These are phyloP conservation scores for Nannoperca obscura DNA, from an alignment of 2,797 vertebrate species.

Conservation along the genomic window DNA sequence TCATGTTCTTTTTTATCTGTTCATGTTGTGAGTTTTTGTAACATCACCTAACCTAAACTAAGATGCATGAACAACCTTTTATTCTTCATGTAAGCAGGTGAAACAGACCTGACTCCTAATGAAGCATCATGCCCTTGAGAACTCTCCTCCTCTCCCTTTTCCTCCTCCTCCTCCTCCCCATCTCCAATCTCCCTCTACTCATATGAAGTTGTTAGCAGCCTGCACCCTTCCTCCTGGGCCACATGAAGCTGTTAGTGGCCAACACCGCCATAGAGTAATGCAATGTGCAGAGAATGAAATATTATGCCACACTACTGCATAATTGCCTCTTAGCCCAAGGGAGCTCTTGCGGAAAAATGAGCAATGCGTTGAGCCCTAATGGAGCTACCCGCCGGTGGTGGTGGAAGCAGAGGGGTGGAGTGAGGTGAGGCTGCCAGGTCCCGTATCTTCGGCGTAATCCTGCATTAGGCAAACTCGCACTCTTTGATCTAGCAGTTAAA, in stretches of 20 bases:
- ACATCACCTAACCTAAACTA: slow-evolving; percentile 34
- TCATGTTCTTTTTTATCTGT: neutral
- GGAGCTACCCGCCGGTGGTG: slow-evolving; percentile 69
- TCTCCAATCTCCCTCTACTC: slow-evolving; percentile 50
- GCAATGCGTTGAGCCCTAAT: slow-evolving; percentile 84
- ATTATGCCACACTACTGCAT: slow-evolving; percentile 86
- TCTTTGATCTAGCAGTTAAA: slow-evolving; percentile 79
- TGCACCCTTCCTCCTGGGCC: slow-evolving; percentile 74
- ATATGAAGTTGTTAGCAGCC: slow-evolving; percentile 75
- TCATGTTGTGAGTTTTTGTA: slow-evolving; percentile 1
- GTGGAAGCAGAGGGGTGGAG: slow-evolving; percentile 41
- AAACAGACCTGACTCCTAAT: slow-evolving; percentile 69
- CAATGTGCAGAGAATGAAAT: slow-evolving; percentile 85
- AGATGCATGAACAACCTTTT: slow-evolving; percentile 20
- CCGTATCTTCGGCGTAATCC: slow-evolving; percentile 69
- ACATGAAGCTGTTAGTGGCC: slow-evolving; percentile 81
- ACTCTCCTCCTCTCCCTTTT: slow-evolving; percentile 21
- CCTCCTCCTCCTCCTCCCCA: slow-evolving; percentile 1
- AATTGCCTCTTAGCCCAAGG: slow-evolving; percentile 87
- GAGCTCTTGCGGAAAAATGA: slow-evolving; percentile 88
- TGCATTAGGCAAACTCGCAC: slow-evolving; percentile 65
- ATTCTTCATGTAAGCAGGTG: slow-evolving; percentile 30
- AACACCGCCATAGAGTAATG: slow-evolving; percentile 69
- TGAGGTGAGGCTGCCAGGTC: slow-evolving; percentile 68
- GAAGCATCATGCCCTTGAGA: slow-evolving; percentile 74